Conservation (phyloP, 2,888 invertebrate species). For the Brachyptera risi region DNA sequence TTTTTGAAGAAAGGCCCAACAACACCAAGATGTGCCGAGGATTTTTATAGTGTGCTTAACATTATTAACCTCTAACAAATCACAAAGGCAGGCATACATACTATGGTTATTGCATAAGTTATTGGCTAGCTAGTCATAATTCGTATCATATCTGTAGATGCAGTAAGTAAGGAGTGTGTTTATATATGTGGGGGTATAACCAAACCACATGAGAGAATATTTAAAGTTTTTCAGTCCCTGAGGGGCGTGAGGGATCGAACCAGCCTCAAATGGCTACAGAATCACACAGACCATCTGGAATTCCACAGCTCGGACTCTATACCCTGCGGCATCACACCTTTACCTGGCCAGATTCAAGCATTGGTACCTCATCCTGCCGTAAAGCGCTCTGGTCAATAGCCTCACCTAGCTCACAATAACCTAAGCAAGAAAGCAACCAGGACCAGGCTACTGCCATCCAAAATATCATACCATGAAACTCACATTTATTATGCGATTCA, state of each 20-base stretch:
- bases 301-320: slow-evolving; percentile 14
- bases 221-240: slow-evolving; percentile 1
- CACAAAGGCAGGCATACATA: slow-evolving; percentile 1
- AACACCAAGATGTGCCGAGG: slow-evolving; percentile 3
- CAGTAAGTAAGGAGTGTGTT: background rate
- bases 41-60: slow-evolving; percentile 16
- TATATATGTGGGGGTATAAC: background rate
- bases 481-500: no score
- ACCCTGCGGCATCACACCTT: background rate
- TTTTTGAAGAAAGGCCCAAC: slow-evolving; percentile 2
- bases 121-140: slow-evolving; percentile 13
- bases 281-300: slow-evolving; percentile 17
- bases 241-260: slow-evolving; percentile 5
- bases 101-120: slow-evolving; percentile 19
- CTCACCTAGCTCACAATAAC: no score
- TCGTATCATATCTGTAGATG: background rate
- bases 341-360: no score
- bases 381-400: slow-evolving; percentile 5
- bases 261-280: background rate
- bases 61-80: slow-evolving; percentile 17
- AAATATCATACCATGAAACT: no score
- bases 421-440: no score
- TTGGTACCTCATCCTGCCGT: background rate
- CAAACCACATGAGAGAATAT: slow-evolving; percentile 12
- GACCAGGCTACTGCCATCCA: no score